These are phyloP conservation scores for Centrocercus urophasianus DNA, from an alignment of 2,113 vertebrate genomes.

Conservation along the genomic window DNA sequence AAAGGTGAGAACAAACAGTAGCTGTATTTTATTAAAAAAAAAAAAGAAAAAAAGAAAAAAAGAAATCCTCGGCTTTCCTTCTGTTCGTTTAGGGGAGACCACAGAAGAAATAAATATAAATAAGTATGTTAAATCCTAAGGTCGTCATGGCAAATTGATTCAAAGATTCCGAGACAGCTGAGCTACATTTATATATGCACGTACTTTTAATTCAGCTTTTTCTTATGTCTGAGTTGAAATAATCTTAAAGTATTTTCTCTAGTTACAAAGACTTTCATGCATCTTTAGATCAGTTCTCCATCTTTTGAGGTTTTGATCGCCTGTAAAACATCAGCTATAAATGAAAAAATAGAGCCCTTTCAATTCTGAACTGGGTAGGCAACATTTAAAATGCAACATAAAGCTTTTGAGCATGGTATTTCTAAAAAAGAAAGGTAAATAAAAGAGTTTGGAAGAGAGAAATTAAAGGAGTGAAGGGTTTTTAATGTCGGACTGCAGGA, in stretches of 20 bases:
- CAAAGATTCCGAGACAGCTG: neutral
- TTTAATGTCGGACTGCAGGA: neutral
- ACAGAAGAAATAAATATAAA: neutral
- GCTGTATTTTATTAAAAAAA: neutral
- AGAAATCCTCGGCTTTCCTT: neutral
- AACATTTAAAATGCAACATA: neutral
- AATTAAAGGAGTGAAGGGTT: conserved; percentile 5
- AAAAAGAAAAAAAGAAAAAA: too few species aligned
- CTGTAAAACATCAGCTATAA: conserved; percentile 7
- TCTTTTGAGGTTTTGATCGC: neutral
- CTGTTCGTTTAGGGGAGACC: neutral
- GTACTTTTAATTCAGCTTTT: neutral
- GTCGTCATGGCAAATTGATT: neutral
- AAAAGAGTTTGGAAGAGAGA: neutral
- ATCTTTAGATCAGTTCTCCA: neutral
- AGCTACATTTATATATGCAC: neutral
- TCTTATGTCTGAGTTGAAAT: neutral
- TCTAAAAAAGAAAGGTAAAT: conserved; percentile 5
- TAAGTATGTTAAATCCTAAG: neutral
- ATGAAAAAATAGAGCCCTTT: neutral
- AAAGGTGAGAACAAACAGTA: neutral
- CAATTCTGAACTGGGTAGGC: neutral
- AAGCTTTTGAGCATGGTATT: neutral
- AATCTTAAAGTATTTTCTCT: neutral
- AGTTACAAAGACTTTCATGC: neutral